phyloP scores from a whole-genome alignment of 2,113 vertebrate genomes.

The Chascanopsetta lugubris region DNA sequence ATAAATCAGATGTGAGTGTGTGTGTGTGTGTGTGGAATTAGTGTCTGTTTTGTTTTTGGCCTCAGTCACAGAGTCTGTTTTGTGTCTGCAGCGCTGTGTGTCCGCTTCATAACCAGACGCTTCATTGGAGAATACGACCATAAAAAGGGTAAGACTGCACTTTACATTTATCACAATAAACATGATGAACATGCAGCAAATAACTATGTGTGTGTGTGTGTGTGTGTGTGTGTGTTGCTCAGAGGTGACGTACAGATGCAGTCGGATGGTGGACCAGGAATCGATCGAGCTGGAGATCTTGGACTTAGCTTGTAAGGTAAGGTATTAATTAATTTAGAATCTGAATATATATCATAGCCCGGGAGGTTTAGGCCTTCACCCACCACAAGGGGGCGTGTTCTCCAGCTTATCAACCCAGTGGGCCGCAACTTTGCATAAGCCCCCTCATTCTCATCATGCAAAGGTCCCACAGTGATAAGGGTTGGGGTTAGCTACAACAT shows the following conservation, averaged over 20 bases:
- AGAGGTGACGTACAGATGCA: conserved; percentile 81
- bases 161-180: background rate
- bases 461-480: too few relatives aligned
- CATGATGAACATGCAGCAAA: background rate
- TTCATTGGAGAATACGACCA: conserved; percentile 83
- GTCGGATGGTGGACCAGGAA: conserved; percentile 76
- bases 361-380: background rate
- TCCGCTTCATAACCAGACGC: conserved; percentile 80
- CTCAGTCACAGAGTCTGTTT: conserved; percentile 47
- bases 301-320: conserved; percentile 76
- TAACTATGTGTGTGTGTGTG: background rate
- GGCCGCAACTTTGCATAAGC: too few relatives aligned
- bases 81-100: conserved; percentile 79
- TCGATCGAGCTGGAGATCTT: conserved; percentile 79
- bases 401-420: too few relatives aligned
- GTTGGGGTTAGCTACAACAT: too few relatives aligned
- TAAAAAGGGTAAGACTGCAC: conserved; percentile 71
- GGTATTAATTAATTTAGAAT: background rate
- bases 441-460: too few relatives aligned
- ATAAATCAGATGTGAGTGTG: background rate
- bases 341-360: too few relatives aligned
- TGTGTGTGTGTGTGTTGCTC: conserved; percentile 22
- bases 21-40: background rate
- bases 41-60: conserved; percentile 2
- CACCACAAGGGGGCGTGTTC: too few relatives aligned